Percentiles rank a stretch among this genome's conserved stretches.
These are phyloP conservation scores for Neosilurus hyrtlii DNA, from an alignment of 2,797 vertebrate genomes.

Conservation along the genomic window DNA sequence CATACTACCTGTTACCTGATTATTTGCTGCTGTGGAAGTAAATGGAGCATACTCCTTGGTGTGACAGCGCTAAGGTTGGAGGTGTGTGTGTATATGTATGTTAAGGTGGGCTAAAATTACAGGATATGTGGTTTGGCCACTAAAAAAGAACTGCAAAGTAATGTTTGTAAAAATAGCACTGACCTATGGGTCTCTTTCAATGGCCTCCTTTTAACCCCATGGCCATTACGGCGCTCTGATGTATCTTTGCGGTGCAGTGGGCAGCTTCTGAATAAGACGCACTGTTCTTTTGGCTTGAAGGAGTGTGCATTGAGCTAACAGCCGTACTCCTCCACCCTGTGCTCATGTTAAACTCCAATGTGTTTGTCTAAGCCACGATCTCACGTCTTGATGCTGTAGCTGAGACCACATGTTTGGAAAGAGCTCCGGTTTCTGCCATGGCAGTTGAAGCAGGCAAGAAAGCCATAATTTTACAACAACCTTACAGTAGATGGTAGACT, in stretches of 20 bases:
- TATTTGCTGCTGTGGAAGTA: slow-evolving; percentile 28
- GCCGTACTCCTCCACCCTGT: slow-evolving; percentile 48
- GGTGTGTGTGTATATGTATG: slow-evolving; percentile 18
- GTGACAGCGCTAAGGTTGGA: slow-evolving; percentile 32
- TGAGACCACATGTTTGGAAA: slow-evolving; percentile 49
- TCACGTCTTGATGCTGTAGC: slow-evolving; percentile 46
- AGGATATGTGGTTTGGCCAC: slow-evolving; percentile 58
- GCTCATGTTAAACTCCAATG: slow-evolving; percentile 47
- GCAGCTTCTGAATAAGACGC: slow-evolving; percentile 50
- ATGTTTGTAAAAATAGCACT: slow-evolving; percentile 63
- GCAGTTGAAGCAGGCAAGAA: slow-evolving; percentile 39
- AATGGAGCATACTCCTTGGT: slow-evolving; percentile 31
- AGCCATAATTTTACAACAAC: slow-evolving; percentile 45
- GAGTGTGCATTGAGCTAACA: slow-evolving; percentile 37
- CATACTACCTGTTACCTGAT: slow-evolving; percentile 34
- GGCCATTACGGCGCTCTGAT: slow-evolving; percentile 49
- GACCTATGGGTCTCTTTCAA: slow-evolving; percentile 57
- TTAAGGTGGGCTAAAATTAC: slow-evolving; percentile 54
- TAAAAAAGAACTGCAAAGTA: slow-evolving; percentile 58
- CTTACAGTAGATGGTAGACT: slow-evolving; percentile 36
- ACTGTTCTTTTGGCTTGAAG: slow-evolving; percentile 49
- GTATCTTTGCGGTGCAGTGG: slow-evolving; percentile 46
- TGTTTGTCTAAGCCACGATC: slow-evolving; percentile 48
- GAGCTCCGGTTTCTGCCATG: slow-evolving; percentile 42
- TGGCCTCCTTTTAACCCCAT: slow-evolving; percentile 55